Conservation (phyloP, 92 coral and sea anemone species). For the Chrysogorgia sp. region DNA sequence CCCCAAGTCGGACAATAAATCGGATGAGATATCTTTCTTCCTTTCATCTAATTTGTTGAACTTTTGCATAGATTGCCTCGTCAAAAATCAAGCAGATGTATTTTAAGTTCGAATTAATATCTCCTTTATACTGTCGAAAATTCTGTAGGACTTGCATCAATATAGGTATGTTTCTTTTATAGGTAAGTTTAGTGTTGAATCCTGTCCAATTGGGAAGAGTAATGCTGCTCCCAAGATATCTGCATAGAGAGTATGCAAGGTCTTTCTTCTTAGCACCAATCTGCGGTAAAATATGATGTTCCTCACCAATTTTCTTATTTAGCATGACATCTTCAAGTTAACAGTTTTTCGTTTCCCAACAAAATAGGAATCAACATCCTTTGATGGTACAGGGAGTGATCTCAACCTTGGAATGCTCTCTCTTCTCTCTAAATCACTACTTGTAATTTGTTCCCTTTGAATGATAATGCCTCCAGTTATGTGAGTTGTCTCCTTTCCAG, state of each 20-base stretch:
- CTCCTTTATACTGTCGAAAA: conserved; percentile 1
- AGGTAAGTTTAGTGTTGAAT: conserved; percentile 52
- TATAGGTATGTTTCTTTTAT: conserved; percentile 16
- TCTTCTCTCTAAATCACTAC: neutral
- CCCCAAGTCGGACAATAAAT: conserved; percentile 66
- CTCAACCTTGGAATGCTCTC: neutral
- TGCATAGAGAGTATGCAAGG: neutral
- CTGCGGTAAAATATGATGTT: neutral
- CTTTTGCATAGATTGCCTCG: conserved; percentile 51
- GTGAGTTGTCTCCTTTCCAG: conserved; percentile 21
- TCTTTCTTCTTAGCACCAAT: neutral
- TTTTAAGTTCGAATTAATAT: neutral
- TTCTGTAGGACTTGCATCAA: conserved; percentile 8
- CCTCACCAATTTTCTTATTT: neutral
- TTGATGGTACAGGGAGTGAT: conserved; percentile 6
- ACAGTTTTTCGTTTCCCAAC: conserved; percentile 4
- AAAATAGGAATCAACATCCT: conserved; percentile 1
- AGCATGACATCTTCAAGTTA: neutral
- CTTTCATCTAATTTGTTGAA: conserved; percentile 66
- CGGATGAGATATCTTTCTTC: conserved; percentile 45
- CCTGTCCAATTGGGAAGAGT: conserved; percentile 56
- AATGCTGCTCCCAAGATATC: neutral
- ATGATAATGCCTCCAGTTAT: conserved; percentile 25
- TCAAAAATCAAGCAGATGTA: conserved; percentile 64
- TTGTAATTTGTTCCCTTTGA: neutral